Conservation (phyloP, 2,113 vertebrate species). For the Aramus guarauna region DNA sequence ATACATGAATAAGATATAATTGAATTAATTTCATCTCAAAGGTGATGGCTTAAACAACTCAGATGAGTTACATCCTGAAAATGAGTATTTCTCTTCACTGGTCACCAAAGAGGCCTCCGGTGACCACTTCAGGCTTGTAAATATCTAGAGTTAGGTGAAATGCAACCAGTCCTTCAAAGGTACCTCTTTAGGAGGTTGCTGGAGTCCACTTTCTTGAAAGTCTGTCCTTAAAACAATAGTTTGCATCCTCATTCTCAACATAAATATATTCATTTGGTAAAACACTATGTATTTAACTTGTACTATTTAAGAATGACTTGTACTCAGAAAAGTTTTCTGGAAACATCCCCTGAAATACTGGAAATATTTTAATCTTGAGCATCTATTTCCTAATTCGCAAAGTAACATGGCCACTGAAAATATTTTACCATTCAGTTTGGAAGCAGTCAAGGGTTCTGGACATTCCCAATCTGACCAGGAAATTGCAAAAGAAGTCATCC, state of each 20-base stretch:
- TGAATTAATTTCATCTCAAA: not conserved
- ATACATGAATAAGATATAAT: not conserved
- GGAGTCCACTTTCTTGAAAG: not conserved
- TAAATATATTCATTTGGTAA: not conserved
- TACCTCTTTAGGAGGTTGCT: not conserved
- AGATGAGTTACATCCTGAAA: not conserved
- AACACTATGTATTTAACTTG: not conserved
- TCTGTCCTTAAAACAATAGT: not conserved
- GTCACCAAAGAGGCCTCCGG: not conserved
- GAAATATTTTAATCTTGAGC: not conserved
- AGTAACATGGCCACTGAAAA: not conserved
- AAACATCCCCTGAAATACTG: not conserved
- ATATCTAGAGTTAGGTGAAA: not conserved
- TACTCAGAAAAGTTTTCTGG: not conserved
- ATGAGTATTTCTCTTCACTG: not conserved
- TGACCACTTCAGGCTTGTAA: not conserved
- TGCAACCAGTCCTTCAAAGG: not conserved
- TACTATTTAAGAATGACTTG: not conserved
- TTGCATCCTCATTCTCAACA: not conserved
- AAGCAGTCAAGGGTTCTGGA: constrained; percentile 87
- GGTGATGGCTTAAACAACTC: not conserved
- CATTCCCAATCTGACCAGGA: constrained; percentile 87
- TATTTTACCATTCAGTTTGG: constrained; percentile 87
- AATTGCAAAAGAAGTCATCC: constrained; percentile 88
- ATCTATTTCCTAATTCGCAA: not conserved